phyloP scores from a whole-genome alignment of 1,140 invertebrate genomes.

The Pseudoatta argentina region DNA sequence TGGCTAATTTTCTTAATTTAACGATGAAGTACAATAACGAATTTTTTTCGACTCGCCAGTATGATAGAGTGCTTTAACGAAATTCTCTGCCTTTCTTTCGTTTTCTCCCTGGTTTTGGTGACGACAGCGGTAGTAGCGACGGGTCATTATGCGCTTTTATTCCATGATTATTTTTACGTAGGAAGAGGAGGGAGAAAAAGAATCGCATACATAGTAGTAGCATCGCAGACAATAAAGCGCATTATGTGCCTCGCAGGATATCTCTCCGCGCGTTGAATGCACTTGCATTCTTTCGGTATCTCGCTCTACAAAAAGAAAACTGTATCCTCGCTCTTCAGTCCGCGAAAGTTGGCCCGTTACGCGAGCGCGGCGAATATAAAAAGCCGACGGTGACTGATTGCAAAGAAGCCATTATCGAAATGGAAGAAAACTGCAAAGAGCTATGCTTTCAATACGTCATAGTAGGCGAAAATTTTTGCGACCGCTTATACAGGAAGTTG shows the following conservation, averaged over 20 bases:
- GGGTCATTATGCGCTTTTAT: constrained; percentile 27
- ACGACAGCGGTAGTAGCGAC: not conserved
- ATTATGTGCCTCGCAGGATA: constrained; percentile 48
- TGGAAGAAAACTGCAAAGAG: constrained; percentile 7
- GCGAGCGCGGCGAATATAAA: not conserved
- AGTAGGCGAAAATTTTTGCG: constrained; percentile 10
- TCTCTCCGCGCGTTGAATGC: constrained; percentile 41
- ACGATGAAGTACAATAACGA: constrained; percentile 15
- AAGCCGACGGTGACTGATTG: constrained; percentile 34
- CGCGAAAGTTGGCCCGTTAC: constrained; percentile 21
- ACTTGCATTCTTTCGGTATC: constrained; percentile 44
- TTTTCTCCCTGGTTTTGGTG: not conserved
- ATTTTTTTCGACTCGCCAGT: not conserved
- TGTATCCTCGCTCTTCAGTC: constrained; percentile 13
- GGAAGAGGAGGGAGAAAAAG: not conserved
- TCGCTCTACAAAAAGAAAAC: constrained; percentile 28
- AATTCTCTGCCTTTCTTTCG: not conserved
- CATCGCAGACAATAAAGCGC: constrained; percentile 59
- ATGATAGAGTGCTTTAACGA: constrained; percentile 19
- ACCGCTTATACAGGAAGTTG: constrained; percentile 22
- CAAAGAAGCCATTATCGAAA: constrained; percentile 49
- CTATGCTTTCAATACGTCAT: constrained; percentile 1
- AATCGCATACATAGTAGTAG: constrained; percentile 18
- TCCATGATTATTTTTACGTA: constrained; percentile 38
- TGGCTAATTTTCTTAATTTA: constrained; percentile 33